Conservation (phyloP, 2,113 vertebrate genomes). For the Leucoraja erinaceus region DNA sequence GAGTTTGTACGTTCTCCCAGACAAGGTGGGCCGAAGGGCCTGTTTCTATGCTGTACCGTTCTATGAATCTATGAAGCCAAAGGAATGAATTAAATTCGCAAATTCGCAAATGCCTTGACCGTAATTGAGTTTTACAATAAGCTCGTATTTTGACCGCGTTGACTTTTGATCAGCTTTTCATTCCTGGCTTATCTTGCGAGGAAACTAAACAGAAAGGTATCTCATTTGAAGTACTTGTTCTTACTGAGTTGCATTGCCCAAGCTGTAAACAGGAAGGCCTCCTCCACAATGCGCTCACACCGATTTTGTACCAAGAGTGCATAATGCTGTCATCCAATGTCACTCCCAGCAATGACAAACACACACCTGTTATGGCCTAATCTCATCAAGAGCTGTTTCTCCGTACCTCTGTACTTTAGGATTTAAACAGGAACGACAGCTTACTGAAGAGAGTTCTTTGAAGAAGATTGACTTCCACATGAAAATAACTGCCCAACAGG, state of each 20-base stretch:
- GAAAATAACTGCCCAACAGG: slow-evolving; percentile 36
- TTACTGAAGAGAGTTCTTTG: slow-evolving; percentile 21
- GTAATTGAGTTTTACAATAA: neutral
- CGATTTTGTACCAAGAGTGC: neutral
- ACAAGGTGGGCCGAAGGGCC: no score
- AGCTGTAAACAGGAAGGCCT: neutral
- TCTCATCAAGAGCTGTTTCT: slow-evolving; percentile 23
- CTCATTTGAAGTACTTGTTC: neutral
- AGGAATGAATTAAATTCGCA: neutral
- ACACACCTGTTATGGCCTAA: slow-evolving; percentile 33
- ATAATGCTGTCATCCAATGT: slow-evolving; percentile 22
- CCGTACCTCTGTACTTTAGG: slow-evolving; percentile 12
- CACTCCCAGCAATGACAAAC: neutral
- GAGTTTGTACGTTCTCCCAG: no score
- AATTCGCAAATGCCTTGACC: neutral
- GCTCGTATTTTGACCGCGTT: neutral
- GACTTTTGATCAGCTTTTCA: neutral
- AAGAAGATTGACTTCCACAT: slow-evolving; percentile 25
- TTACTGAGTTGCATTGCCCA: neutral
- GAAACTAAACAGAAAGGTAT: neutral
- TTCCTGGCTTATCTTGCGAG: neutral
- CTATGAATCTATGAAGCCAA: neutral
- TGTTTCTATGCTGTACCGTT: no score
- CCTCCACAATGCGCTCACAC: neutral
- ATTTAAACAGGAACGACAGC: slow-evolving; percentile 20